Evolutionary conservation across 2,113 vertebrate genomes (phyloP).

Genomic region (Rutilus rutilus): DNA sequence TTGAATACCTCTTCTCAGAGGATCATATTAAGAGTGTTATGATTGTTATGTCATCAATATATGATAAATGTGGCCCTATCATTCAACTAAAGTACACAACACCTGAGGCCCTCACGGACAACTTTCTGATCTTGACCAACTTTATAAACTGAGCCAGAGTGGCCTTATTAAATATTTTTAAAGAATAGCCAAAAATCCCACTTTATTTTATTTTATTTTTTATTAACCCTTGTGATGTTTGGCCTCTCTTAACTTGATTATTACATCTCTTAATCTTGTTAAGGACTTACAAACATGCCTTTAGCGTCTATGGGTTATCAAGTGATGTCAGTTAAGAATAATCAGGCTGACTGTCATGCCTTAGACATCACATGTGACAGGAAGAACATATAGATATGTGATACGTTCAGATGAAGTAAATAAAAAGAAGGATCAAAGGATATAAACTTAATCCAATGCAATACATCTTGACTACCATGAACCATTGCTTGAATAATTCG

Average conservation of each 20-base stretch:
- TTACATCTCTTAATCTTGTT: slow-evolving; percentile 65
- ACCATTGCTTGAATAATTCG: neutral
- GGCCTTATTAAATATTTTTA: neutral
- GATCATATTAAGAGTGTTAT: slow-evolving; percentile 30
- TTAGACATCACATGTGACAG: slow-evolving; percentile 46
- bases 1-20: slow-evolving; percentile 15
- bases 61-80: neutral
- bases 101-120: neutral
- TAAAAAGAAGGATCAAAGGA: neutral
- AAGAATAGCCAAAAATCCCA: neutral
- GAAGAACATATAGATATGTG: neutral
- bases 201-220: neutral
- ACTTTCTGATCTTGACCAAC: slow-evolving; percentile 6
- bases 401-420: neutral
- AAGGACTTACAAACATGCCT: slow-evolving; percentile 63
- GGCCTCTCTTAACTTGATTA: slow-evolving; percentile 44
- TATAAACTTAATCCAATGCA: neutral
- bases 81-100: neutral
- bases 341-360: slow-evolving; percentile 52
- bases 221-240: slow-evolving; percentile 60
- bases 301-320: slow-evolving; percentile 56
- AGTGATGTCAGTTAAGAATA: slow-evolving; percentile 42
- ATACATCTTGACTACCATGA: neutral
- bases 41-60: slow-evolving; percentile 33
- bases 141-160: neutral